These are phyloP conservation scores for Apocheima hispidaria DNA, from an alignment of 2,888 invertebrate genomes.

Conservation along the genomic window DNA sequence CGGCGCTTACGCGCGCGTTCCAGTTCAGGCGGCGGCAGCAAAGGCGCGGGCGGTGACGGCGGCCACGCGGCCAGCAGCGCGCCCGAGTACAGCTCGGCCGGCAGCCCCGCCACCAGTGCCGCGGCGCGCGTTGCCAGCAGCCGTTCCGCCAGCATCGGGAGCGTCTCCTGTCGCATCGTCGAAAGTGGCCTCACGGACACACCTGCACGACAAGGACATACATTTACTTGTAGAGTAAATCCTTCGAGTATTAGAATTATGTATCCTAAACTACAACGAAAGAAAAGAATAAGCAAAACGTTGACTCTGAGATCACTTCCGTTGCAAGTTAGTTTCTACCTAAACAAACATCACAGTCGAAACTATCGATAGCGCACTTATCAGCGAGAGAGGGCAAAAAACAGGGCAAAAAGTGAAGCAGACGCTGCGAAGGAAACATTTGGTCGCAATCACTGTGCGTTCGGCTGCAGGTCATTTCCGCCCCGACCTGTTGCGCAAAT, in stretches of 20 bases:
- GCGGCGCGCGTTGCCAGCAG: slow-evolving; percentile 84
- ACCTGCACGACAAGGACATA: slow-evolving; percentile 58
- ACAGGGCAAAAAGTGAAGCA: slow-evolving; percentile 77
- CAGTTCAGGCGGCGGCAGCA: slow-evolving; percentile 78
- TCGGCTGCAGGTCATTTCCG: slow-evolving; percentile 84
- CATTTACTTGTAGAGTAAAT: not conserved
- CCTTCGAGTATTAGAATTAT: not conserved
- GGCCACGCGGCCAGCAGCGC: slow-evolving; percentile 86
- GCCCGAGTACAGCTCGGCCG: slow-evolving; percentile 88
- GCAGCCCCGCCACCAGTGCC: slow-evolving; percentile 84
- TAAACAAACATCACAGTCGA: slow-evolving; percentile 77
- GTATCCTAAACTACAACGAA: not conserved
- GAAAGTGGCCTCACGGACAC: slow-evolving; percentile 82
- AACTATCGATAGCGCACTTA: slow-evolving; percentile 85
- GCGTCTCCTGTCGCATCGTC: slow-evolving; percentile 80
- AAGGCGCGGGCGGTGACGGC: slow-evolving; percentile 85
- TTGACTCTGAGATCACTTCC: slow-evolving; percentile 69
- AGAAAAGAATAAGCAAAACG: not conserved
- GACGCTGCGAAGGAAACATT: slow-evolving; percentile 82
- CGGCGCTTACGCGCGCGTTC: slow-evolving; percentile 80
- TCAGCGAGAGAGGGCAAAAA: slow-evolving; percentile 77
- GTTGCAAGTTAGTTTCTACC: slow-evolving; percentile 73
- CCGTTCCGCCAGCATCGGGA: slow-evolving; percentile 82
- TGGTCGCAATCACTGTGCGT: slow-evolving; percentile 78
- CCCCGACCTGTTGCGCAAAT: slow-evolving; percentile 86